Base-by-base conservation (phyloP, 1,140 invertebrate species). In the Heliconius congener region DNA sequence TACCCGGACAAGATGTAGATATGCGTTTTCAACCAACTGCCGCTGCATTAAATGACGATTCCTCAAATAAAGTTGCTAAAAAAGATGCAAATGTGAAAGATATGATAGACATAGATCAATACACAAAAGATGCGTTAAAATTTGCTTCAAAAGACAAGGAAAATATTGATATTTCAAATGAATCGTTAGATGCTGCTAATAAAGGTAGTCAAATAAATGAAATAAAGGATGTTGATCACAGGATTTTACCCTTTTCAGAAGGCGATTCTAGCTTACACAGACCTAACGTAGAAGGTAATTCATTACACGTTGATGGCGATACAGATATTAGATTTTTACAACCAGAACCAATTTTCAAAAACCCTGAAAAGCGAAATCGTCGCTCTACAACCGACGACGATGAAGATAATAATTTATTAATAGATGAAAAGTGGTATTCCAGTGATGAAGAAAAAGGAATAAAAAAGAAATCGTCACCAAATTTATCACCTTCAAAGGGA, bases 391-490 rank as follows among this genome's bases (percentile, higher is more conserved):
- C 96, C 39, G 95, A 95, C 46, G 95, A 95, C 34, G 92, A 94
- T 75, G 94, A 96, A 66, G 90, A 95, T 55, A 95, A 95, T 75
- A 95, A 95, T 82, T 93, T 96, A 50, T 92, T 95, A 81, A 95
- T 95, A 74, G 95, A 96, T 80, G 96, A 97, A 79, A 96, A 97
- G 86, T 97, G 97, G 97, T 97, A 97, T 87, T 97, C 97, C 0
- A 97, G 97, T 83, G 97, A 97, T 74, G 96, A 97, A 81, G 96
- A 97, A 82, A 94, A 93, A 72, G 88, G 88, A 30, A 86, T 37
- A 8, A 95, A 91, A 89, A 92, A 85, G 72, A 94, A 90, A 78
- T 94, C 90, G 52, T 95, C 90, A 66, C 93, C 93, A 2, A 77
- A 52, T 34, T 84, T 86, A 34, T 93, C 92, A 16, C 91, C 91